These are phyloP conservation scores for Malurus splendens DNA, from an alignment of 2,797 vertebrate species.

Conservation along the genomic window DNA sequence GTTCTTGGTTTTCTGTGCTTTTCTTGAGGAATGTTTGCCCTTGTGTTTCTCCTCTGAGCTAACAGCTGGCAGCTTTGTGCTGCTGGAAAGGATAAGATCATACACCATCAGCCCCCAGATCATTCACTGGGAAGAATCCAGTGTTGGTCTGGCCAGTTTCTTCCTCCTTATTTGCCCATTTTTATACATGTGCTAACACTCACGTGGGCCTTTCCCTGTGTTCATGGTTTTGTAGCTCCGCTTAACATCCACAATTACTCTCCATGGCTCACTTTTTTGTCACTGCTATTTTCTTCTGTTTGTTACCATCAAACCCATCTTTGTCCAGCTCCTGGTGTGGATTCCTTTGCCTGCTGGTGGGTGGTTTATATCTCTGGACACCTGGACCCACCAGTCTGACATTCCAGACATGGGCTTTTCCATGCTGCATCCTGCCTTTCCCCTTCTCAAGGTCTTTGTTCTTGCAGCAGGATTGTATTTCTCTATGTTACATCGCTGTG, in stretches of 20 bases:
- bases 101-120: not conserved
- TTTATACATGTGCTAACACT: not conserved
- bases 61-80: not conserved
- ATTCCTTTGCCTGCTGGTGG: not conserved
- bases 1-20: not conserved
- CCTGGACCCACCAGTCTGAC: not conserved
- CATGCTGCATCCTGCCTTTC: not conserved
- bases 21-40: not conserved
- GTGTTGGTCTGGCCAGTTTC: not conserved
- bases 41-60: not conserved
- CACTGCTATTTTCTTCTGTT: not conserved
- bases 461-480: not conserved
- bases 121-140: not conserved
- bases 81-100: not conserved
- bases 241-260: not conserved
- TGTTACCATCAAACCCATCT: not conserved
- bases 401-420: not conserved
- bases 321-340: not conserved
- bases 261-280: not conserved
- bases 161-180: not conserved
- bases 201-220: not conserved
- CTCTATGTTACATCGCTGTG: not conserved
- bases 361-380: not conserved
- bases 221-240: not conserved
- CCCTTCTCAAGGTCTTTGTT: not conserved